Evolutionary conservation across 2,888 invertebrate species (phyloP).

Genomic region (Seladonia tumulorum): DNA sequence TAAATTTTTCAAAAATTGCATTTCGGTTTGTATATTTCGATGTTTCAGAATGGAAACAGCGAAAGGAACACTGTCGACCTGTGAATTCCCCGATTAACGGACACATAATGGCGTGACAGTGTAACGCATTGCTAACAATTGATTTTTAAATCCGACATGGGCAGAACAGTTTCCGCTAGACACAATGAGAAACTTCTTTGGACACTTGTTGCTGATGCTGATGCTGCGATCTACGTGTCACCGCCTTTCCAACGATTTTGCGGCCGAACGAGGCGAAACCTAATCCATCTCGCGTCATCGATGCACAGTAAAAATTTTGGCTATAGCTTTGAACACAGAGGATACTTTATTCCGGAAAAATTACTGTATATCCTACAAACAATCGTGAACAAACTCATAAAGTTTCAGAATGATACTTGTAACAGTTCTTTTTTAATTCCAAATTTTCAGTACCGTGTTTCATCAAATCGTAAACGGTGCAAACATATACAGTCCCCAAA

Average conservation of each 20-base stretch:
- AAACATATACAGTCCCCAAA: not conserved
- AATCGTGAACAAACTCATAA: not conserved
- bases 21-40: too few relatives aligned
- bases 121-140: not conserved
- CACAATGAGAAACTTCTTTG: slow-evolving; percentile 23
- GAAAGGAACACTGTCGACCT: not conserved
- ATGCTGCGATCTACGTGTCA: not conserved
- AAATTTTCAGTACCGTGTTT: too few relatives aligned
- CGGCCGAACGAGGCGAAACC: not conserved
- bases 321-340: not conserved
- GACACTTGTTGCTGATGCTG: slow-evolving; percentile 49
- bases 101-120: not conserved
- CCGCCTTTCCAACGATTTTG: not conserved
- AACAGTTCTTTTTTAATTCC: too few relatives aligned
- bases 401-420: not conserved
- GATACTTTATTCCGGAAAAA: not conserved
- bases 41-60: too few relatives aligned
- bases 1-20: too few relatives aligned
- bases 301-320: not conserved
- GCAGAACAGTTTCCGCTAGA: not conserved
- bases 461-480: too few relatives aligned
- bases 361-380: not conserved
- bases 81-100: not conserved
- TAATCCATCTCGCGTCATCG: not conserved
- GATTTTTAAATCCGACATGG: slow-evolving; percentile 5